Conservation (phyloP, 2,888 invertebrate species). For the Dromius quadrimaculatus region DNA sequence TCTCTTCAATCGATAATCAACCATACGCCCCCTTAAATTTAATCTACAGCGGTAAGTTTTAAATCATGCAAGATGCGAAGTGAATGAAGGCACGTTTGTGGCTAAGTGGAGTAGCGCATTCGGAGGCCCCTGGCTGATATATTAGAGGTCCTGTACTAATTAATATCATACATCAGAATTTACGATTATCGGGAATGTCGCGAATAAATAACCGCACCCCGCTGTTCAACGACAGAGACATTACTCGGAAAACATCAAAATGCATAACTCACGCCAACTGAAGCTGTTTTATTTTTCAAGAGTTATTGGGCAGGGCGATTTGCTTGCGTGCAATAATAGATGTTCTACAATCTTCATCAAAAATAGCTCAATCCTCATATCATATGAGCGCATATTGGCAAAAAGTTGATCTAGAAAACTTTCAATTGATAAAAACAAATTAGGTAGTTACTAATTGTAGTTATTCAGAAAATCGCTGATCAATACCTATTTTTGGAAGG, state of each 20-base stretch:
- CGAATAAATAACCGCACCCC: conserved; percentile 45
- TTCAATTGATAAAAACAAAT: no score
- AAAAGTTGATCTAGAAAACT: no score
- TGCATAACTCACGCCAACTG: conserved; percentile 40
- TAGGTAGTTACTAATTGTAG: no score
- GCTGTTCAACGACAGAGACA: conserved; percentile 8
- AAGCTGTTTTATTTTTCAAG: conserved; percentile 23
- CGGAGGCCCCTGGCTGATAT: conserved; percentile 41
- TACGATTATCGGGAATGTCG: conserved; percentile 51
- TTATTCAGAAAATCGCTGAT: no score
- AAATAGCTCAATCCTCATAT: no score
- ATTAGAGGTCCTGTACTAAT: conserved; percentile 49
- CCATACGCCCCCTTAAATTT: conserved; percentile 49
- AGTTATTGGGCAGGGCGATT: conserved; percentile 12
- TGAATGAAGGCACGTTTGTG: not conserved
- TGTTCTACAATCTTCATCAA: no score
- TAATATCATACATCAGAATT: conserved; percentile 50
- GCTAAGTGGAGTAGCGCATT: not conserved
- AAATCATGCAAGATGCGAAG: conserved; percentile 43
- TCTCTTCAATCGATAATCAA: conserved; percentile 26
- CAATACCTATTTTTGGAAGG: no score
- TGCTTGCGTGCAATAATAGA: no score
- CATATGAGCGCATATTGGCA: no score
- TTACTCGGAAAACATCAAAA: conserved; percentile 32
- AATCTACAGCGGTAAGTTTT: conserved; percentile 44